Evolutionary conservation across 2,888 invertebrate species (phyloP).

Genomic region (Anthoptus insignis): DNA sequence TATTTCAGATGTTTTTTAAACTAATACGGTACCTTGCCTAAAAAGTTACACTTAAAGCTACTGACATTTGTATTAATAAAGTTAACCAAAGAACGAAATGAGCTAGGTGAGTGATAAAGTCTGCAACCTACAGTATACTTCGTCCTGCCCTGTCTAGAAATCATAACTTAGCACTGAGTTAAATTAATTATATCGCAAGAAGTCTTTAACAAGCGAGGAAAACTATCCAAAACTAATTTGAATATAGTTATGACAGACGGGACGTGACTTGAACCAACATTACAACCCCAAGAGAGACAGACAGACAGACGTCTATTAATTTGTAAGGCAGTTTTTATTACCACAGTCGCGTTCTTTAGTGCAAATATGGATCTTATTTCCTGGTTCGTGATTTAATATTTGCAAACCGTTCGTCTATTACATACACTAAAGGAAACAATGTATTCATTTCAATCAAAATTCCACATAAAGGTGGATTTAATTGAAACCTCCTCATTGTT

Average conservation of each 20-base stretch:
- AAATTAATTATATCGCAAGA: constrained; percentile 43
- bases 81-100: constrained; percentile 27
- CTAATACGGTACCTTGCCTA: no score
- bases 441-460: constrained; percentile 25
- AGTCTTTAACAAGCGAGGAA: constrained; percentile 22
- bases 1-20: no score
- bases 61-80: constrained; percentile 31
- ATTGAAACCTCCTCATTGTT: constrained; percentile 9
- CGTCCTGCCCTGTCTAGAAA: constrained; percentile 47
- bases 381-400: neutral
- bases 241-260: constrained; percentile 15
- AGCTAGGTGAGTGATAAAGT: constrained; percentile 36
- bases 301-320: neutral
- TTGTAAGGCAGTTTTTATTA: neutral
- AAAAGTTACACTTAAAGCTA: no score
- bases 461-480: constrained; percentile 23
- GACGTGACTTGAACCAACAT: constrained; percentile 18
- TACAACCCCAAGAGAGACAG: neutral
- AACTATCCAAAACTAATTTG: constrained; percentile 30
- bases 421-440: no score
- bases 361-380: neutral
- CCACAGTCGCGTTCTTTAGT: neutral
- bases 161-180: constrained; percentile 39
- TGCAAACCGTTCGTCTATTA: neutral
- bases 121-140: constrained; percentile 43